Percentiles rank a stretch among this genome's conserved stretches.
These are phyloP conservation scores for Clangula hyemalis DNA, from an alignment of 2,797 vertebrate genomes.

Conservation along the genomic window DNA sequence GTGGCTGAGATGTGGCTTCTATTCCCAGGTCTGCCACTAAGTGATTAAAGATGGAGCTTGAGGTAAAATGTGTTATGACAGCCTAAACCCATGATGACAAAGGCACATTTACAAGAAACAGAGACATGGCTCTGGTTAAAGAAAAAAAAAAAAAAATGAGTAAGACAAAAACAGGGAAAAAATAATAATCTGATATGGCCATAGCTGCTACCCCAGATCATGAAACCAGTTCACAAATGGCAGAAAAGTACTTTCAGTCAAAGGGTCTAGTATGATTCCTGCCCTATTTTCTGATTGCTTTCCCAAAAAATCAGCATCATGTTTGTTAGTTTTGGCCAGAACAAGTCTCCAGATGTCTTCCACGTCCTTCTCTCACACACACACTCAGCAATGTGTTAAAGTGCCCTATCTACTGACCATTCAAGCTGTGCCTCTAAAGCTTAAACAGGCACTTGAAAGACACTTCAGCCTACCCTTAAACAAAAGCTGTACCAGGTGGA, in stretches of 20 bases:
- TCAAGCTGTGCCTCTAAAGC: neutral
- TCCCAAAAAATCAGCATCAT: slow-evolving; percentile 2
- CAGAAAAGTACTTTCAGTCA: neutral
- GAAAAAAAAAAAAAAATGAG: accelerated
- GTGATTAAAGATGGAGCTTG: slow-evolving; percentile 13
- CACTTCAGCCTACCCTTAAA: neutral
- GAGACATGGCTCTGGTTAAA: neutral
- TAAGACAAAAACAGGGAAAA: neutral
- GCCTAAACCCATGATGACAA: neutral
- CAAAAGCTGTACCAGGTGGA: neutral
- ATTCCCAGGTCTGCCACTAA: slow-evolving; percentile 9
- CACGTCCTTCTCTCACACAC: neutral
- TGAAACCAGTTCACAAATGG: neutral
- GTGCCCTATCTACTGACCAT: neutral
- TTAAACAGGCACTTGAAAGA: neutral
- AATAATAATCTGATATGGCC: neutral
- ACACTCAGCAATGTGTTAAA: neutral
- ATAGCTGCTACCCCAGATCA: neutral
- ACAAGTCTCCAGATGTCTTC: slow-evolving; percentile 29
- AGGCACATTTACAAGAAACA: slow-evolving; percentile 28
- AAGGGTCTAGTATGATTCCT: neutral
- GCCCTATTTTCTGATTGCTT: neutral
- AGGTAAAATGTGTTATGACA: slow-evolving; percentile 19
- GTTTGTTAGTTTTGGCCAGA: slow-evolving; percentile 54
- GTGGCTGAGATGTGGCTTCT: neutral